A percentile compares a stretch with the other conserved stretches of the same genome.
Conservation (phyloP, 2,113 vertebrate genomes). For the Lanius collurio region DNA sequence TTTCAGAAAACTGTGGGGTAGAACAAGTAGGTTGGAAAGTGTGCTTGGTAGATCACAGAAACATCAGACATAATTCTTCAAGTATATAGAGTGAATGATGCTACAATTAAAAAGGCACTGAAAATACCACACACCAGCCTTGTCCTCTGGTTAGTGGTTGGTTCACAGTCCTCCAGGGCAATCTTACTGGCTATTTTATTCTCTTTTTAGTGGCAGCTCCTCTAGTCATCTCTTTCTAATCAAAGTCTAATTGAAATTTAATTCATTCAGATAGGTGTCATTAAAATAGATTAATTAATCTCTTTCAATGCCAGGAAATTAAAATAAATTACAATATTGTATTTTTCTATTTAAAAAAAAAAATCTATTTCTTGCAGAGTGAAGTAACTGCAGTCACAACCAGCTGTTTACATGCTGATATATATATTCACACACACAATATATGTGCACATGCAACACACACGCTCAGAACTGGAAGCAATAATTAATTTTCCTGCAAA, state of each 20-base stretch:
- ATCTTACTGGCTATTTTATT: background rate
- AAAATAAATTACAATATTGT: conserved; percentile 17
- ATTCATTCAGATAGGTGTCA: conserved; percentile 18
- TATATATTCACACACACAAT: background rate
- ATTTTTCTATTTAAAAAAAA: background rate
- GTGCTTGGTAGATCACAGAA: background rate
- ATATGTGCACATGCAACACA: background rate
- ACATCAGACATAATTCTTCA: background rate
- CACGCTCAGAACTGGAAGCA: background rate
- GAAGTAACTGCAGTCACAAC: background rate
- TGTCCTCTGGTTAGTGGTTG: background rate
- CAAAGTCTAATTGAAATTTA: conserved; percentile 53
- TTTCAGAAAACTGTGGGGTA: background rate
- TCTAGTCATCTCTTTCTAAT: conserved; percentile 21
- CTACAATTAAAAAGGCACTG: background rate
- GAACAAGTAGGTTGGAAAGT: background rate
- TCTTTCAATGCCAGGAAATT: background rate
- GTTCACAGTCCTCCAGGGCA: background rate
- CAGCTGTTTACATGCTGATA: background rate
- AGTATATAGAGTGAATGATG: background rate
- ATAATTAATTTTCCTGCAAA: background rate
- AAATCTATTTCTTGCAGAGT: background rate
- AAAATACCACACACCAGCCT: background rate
- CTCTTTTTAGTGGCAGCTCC: background rate
- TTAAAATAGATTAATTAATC: conserved; percentile 51